phyloP scores from a whole-genome alignment of 1,140 invertebrate genomes.

The Caerostris darwini region DNA sequence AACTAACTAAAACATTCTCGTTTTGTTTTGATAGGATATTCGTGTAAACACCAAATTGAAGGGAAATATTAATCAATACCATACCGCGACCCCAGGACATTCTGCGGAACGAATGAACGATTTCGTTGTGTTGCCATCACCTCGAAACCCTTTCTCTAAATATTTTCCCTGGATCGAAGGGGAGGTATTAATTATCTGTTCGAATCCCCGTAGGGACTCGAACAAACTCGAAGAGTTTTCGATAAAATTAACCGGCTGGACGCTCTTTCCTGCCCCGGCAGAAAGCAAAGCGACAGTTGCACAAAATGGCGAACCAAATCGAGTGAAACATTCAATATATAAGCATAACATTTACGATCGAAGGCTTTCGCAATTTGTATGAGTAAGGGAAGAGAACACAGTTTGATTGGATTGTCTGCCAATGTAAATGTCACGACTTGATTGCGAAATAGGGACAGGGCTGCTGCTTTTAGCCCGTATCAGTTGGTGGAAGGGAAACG shows the following conservation, averaged over 20 bases:
- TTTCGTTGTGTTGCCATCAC: too few species aligned
- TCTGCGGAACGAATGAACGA: background rate
- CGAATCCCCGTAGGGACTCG: background rate
- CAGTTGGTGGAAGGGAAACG: background rate
- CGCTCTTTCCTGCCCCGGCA: background rate
- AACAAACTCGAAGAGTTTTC: background rate
- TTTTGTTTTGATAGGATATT: background rate
- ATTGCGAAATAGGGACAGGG: background rate
- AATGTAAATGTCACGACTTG: conserved; percentile 31
- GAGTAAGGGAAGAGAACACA: background rate
- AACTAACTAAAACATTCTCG: background rate
- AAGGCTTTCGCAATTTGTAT: conserved; percentile 24
- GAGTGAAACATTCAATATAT: conserved; percentile 23
- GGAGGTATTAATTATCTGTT: conserved; percentile 28
- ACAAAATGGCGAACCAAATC: conserved; percentile 42
- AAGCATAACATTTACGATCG: conserved; percentile 42
- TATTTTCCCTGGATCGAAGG: background rate
- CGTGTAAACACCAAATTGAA: background rate
- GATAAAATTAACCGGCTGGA: conserved; percentile 20
- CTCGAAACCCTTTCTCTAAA: background rate
- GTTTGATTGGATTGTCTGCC: conserved; percentile 25
- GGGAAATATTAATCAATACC: conserved; percentile 18
- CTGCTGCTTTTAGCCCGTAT: background rate
- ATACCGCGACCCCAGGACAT: background rate
- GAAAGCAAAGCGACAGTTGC: conserved; percentile 29